Evolutionary conservation across 1,140 invertebrate genomes (phyloP).

Genomic region (Heliconius himera): DNA sequence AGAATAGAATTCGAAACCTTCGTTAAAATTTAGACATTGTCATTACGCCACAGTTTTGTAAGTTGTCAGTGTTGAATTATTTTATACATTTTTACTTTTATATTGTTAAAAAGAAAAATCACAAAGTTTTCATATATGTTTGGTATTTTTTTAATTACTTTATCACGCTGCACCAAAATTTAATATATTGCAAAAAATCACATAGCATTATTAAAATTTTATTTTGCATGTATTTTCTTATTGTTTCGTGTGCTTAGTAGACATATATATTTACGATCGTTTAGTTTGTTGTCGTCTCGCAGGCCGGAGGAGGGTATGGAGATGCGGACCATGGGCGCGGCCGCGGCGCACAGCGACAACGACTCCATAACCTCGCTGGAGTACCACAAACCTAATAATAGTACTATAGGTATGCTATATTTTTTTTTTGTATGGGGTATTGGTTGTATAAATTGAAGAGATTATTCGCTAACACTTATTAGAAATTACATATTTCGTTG

Average conservation of each 20-base stretch:
- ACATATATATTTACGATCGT: constrained; percentile 39
- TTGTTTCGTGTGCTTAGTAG: constrained; percentile 21
- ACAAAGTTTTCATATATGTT: too few relatives aligned
- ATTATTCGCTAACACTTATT: background rate
- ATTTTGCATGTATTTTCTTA: background rate
- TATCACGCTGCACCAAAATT: background rate
- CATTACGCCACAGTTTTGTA: too few relatives aligned
- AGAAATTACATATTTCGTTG: too few relatives aligned
- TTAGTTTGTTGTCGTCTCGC: constrained; percentile 52
- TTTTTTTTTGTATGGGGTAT: background rate
- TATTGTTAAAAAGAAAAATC: too few relatives aligned
- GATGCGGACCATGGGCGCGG: constrained; percentile 86
- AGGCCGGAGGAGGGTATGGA: constrained; percentile 92
- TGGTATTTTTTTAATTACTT: background rate
- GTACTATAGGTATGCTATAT: constrained; percentile 83
- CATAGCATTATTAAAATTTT: constrained; percentile 17
- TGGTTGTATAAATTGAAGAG: too few relatives aligned
- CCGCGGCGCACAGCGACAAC: constrained; percentile 78
- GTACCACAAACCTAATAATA: constrained; percentile 84
- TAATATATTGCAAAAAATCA: background rate
- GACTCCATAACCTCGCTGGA: constrained; percentile 84
- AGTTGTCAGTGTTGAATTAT: too few relatives aligned
- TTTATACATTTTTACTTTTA: too few relatives aligned
- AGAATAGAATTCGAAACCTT: too few relatives aligned
- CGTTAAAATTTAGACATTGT: too few relatives aligned